Percentiles rank a stretch among this genome's conserved stretches.
Conservation (phyloP, 2,888 invertebrate genomes). For the Melinopterus prodromus region DNA sequence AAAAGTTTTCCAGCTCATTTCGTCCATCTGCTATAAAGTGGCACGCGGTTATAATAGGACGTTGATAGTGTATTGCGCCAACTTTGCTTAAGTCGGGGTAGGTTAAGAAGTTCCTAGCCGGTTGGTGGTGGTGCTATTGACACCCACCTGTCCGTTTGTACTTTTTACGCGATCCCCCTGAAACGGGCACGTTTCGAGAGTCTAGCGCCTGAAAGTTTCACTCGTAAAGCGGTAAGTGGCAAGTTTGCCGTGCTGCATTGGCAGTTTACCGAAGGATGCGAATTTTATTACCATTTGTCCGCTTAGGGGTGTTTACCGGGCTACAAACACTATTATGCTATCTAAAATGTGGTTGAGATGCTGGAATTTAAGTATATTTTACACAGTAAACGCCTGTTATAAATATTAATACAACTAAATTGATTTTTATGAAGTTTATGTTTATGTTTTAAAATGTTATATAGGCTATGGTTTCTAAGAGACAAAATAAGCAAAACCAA, state of each 20-base stretch:
- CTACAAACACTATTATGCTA: too few relatives aligned
- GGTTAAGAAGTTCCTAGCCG: not conserved
- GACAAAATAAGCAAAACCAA: too few relatives aligned
- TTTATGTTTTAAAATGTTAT: too few relatives aligned
- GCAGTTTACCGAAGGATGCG: not conserved
- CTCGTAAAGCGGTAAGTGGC: not conserved
- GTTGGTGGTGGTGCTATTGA: not conserved
- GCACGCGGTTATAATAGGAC: not conserved
- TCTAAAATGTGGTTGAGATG: too few relatives aligned
- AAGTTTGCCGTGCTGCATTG: not conserved
- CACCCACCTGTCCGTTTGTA: not conserved
- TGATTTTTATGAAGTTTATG: too few relatives aligned
- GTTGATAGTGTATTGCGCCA: not conserved
- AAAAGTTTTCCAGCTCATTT: not conserved
- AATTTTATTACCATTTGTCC: too few relatives aligned
- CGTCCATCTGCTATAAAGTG: not conserved
- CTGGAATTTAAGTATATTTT: too few relatives aligned
- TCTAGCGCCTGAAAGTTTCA: not conserved
- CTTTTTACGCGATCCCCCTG: not conserved
- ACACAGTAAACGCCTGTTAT: too few relatives aligned
- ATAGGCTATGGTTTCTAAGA: too few relatives aligned
- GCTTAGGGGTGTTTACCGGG: too few relatives aligned
- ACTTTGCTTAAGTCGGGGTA: not conserved
- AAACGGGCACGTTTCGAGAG: not conserved
- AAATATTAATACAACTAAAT: too few relatives aligned